phyloP scores from a whole-genome alignment of 2,888 invertebrate genomes.

The Xylocampa areola region DNA sequence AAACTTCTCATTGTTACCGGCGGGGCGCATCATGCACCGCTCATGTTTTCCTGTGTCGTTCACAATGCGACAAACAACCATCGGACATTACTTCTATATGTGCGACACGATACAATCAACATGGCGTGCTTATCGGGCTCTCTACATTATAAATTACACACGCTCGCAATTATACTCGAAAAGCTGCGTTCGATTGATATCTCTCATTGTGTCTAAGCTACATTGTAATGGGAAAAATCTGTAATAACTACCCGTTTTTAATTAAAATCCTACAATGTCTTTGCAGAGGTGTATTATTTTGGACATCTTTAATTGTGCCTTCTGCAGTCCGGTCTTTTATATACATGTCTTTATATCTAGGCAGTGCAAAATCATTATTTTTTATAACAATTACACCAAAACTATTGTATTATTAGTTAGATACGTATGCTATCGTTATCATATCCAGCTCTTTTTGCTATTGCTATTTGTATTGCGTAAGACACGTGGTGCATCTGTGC shows the following conservation, averaged over 20 bases:
- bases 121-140: conserved; percentile 68
- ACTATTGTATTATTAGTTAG: too few species aligned
- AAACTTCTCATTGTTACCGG: conserved; percentile 77
- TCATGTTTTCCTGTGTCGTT: conserved; percentile 75
- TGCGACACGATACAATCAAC: conserved; percentile 66
- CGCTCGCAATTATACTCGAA: conserved; percentile 60
- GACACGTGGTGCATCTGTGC: conserved; percentile 16
- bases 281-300: too few species aligned
- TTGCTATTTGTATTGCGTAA: conserved; percentile 13
- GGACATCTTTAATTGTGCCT: too few species aligned
- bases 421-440: conserved; percentile 3
- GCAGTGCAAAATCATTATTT: too few species aligned
- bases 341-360: too few species aligned
- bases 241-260: conserved; percentile 24
- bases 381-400: too few species aligned
- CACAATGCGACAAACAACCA: conserved; percentile 73
- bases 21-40: conserved; percentile 70
- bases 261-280: too few species aligned
- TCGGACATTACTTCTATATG: conserved; percentile 69
- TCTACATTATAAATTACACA: conserved; percentile 65
- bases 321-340: too few species aligned
- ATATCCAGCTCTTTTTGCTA: conserved; percentile 16
- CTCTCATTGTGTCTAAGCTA: conserved; percentile 50
- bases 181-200: conserved; percentile 57
- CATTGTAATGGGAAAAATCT: conserved; percentile 36